Evolutionary conservation across 2,797 vertebrate genomes (phyloP), one percentile per base, ranked within the genome.

Genomic region (Mus spretus): DNA sequence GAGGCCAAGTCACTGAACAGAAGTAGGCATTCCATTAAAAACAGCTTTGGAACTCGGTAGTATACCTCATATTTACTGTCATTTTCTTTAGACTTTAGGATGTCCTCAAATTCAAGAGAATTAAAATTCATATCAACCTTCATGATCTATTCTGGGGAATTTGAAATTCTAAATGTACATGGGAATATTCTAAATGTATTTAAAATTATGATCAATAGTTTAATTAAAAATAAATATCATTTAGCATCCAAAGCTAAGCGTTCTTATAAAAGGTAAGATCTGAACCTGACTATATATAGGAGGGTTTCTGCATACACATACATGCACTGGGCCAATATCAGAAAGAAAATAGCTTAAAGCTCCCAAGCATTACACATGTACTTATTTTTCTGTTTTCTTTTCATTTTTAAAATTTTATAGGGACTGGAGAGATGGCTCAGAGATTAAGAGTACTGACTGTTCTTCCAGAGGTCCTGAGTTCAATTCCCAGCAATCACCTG

Each of bases 161-260:
- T 61, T 63, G 34, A 80, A 74, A 77, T 11, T 44, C 37, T 22
- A 87, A 63, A 37, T 57, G 53, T 19, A 80, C 0, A 70, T 20
- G 47, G n/a, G 28, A 89, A 82, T 65, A 88, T 78, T 61, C 77
- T 90, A 13, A 53, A 77, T 37, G 34, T 83, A 65, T 47, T 63
- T 92, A 88, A 96, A 94, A 85, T 88, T 89, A 77, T 65, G 53
- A 72, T 67, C 70, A 84, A 80, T 31, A 57, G 1, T 50, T 96
- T 90, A 75, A 37, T 50, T 67, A 82, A 47, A 96, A 95, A 78
- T 2, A 22, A 83, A 28, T 53, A 81, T 50, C 63, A 8, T 15
- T 75, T 57, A 77, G 10, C 22, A 90, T 24, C 91, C 79, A 57
- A 96, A 63, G 31, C 40, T 85, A 82, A 95, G 50, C 50, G 31